A percentile compares a stretch with the other conserved stretches of the same genome.
These are phyloP conservation scores for Hucho hucho DNA, from an alignment of 2,113 vertebrate genomes.

Conservation along the genomic window DNA sequence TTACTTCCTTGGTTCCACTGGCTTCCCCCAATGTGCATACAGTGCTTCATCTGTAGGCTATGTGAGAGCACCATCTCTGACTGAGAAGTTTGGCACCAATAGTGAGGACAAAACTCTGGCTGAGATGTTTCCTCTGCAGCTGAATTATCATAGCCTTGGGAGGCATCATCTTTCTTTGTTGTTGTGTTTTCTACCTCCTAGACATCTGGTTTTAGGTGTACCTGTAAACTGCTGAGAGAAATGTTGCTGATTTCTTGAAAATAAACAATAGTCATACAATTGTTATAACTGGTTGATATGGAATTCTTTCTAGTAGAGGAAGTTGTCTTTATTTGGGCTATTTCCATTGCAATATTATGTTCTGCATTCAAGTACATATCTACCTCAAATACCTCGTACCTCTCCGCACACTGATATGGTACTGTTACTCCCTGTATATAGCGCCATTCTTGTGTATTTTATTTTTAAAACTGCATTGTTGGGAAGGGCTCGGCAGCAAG, in stretches of 20 bases:
- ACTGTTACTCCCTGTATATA: no score
- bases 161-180: slow-evolving; percentile 34
- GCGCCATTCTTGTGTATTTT: no score
- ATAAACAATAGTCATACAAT: not conserved
- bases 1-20: slow-evolving; percentile 50
- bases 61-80: slow-evolving; percentile 8
- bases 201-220: slow-evolving; percentile 49
- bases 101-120: slow-evolving; percentile 37
- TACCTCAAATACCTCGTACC: no score
- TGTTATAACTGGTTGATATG: not conserved
- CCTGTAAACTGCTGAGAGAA: not conserved
- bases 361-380: no score
- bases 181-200: slow-evolving; percentile 33
- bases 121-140: slow-evolving; percentile 51
- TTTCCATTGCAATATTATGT: not conserved
- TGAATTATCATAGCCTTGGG: slow-evolving; percentile 38
- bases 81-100: slow-evolving; percentile 35
- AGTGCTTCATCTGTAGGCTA: slow-evolving; percentile 28
- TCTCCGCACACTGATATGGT: no score
- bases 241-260: not conserved
- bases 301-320: not conserved
- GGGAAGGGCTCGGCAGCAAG: no score
- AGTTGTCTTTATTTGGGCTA: not conserved
- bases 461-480: no score
- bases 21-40: slow-evolving; percentile 46